Base-by-base conservation (phyloP, 2,888 invertebrate species). In the Biston betularia region DNA sequence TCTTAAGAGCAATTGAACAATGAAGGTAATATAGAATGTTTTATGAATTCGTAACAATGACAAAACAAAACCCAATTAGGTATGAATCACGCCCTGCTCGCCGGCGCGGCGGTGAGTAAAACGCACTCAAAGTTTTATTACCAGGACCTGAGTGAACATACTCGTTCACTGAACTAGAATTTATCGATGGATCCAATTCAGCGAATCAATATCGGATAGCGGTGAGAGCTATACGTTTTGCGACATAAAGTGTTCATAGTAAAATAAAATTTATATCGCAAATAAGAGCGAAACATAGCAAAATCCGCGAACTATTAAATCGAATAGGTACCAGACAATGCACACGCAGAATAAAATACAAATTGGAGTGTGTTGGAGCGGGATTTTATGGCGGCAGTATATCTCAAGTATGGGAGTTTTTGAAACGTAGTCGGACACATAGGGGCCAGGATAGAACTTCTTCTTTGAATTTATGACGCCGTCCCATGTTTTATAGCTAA, bases 401-500 rank as follows among this genome's bases (percentile, higher is more conserved):
- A 80, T 80, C 71, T 80, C 76, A 72, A 65, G 62, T 58, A 70
- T 65, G 62, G 65, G 68, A 56, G 46, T 63, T 68, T 68, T 71
- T 65, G 62, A 65, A 68, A 45, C 53, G 40, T 62, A 42, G 58
- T 59, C 15, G 38, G 12, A 67, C 44, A 67, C 67, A 69, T 60
- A 53, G 42, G 42, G 34, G 44, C 42, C 74, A 70, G 73, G 74
- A 68, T 73, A 38, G 38, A 6, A 74, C 76, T 78, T 75, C 79
- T 76, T 81, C 79, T 81, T 77, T 63, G 73, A 71, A 76, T 89
- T 90, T 87, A 89, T 84, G 85, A 82, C 71, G 66, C 55, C 64
- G 69, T 70, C 73, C 70, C 72, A 72, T 75, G 78, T 77, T 87
- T 89, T 88, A 88, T 89, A 79, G 85, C 81, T 79, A 81, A 89